Conservation (phyloP, 2,797 vertebrate genomes). For the Zonotrichia albicollis region DNA sequence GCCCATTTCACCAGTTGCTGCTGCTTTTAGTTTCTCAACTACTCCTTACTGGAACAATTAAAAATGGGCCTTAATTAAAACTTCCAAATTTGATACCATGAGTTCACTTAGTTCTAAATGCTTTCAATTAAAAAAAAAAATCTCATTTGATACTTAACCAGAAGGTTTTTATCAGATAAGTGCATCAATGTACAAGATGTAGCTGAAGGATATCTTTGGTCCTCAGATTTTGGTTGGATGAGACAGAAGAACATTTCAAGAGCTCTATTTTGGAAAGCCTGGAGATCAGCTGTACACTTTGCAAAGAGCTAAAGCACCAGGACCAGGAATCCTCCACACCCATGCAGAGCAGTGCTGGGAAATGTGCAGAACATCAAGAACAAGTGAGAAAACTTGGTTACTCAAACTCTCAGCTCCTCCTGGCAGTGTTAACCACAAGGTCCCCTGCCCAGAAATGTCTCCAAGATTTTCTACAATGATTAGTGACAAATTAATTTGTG, state of each 20-base stretch:
- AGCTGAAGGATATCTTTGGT: background rate
- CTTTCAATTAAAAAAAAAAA: background rate
- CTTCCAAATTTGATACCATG: background rate
- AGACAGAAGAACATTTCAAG: background rate
- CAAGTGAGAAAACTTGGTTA: background rate
- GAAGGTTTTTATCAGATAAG: background rate
- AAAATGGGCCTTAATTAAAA: background rate
- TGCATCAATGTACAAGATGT: background rate
- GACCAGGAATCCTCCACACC: background rate
- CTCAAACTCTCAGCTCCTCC: background rate
- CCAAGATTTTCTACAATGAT: background rate
- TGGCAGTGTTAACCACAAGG: background rate
- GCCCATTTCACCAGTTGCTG: background rate
- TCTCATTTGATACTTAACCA: background rate
- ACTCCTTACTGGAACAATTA: background rate
- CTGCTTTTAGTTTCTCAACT: background rate
- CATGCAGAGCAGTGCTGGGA: background rate
- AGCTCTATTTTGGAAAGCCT: background rate
- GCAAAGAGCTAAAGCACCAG: background rate
- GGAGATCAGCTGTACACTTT: background rate
- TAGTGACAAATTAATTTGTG: background rate
- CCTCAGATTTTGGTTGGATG: background rate
- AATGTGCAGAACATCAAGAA: background rate
- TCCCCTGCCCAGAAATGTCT: background rate
- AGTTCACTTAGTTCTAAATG: background rate